A percentile compares a stretch with the other conserved stretches of the same genome.
Conservation (phyloP, 1,140 invertebrate species). For the Trachymyrmex septentrionalis region DNA sequence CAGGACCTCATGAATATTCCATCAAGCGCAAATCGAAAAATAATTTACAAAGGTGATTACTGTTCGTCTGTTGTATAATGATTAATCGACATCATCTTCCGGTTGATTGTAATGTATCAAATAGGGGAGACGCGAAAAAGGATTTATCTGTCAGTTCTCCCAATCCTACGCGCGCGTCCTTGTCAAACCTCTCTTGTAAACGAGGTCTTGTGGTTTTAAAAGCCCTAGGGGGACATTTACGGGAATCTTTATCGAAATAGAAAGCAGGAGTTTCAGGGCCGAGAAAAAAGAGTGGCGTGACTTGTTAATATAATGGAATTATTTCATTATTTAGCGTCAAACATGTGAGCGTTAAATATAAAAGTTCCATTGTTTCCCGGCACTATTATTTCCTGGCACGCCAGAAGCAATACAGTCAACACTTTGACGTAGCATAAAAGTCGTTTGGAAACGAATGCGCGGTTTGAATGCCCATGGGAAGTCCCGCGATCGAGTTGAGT, state of each 20-base stretch:
- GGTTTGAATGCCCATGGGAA: constrained; percentile 26
- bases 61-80: constrained; percentile 14
- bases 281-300: not conserved
- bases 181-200: not conserved
- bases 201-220: constrained; percentile 2
- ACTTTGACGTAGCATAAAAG: constrained; percentile 5
- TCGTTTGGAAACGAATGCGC: constrained; percentile 7
- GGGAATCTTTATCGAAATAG: not conserved
- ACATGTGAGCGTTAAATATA: not conserved
- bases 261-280: not conserved
- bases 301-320: not conserved
- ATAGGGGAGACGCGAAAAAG: not conserved
- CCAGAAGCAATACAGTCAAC: not conserved
- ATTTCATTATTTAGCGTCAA: not conserved
- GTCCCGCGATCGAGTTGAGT: constrained; percentile 18
- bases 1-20: constrained; percentile 10
- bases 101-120: not conserved
- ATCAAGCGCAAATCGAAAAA: constrained; percentile 3
- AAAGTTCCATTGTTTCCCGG: not conserved
- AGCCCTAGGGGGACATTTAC: not conserved
- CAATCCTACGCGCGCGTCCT: not conserved
- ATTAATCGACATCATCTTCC: constrained; percentile 24
- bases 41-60: constrained; percentile 25
- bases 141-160: not conserved
- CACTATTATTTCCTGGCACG: not conserved